These are phyloP conservation scores for Malacoraja senta DNA, from an alignment of 2,797 vertebrate species.

Conservation along the genomic window DNA sequence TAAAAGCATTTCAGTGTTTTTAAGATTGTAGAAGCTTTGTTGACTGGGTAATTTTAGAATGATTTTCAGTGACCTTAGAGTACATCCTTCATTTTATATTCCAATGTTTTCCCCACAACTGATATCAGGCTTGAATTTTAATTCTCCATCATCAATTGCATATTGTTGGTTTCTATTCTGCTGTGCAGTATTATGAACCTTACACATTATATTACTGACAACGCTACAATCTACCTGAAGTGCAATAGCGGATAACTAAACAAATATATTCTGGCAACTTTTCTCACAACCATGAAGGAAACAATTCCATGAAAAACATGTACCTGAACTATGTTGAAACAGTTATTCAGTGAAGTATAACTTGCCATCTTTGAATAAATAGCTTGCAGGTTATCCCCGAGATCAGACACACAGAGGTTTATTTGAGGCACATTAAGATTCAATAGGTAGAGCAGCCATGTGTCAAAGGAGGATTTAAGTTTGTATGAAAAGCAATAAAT, in stretches of 20 bases:
- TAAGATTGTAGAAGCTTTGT: too few relatives aligned
- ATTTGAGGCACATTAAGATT: not conserved
- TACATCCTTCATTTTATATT: too few relatives aligned
- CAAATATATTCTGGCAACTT: not conserved
- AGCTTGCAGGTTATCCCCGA: not conserved
- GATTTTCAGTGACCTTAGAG: too few relatives aligned
- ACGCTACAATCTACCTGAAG: not conserved
- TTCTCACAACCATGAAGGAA: not conserved
- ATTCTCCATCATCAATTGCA: too few relatives aligned
- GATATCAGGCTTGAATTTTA: too few relatives aligned
- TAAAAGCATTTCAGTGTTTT: too few relatives aligned
- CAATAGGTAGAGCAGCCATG: not conserved
- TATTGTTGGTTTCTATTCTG: too few relatives aligned
- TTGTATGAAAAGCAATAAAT: not conserved
- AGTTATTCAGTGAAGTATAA: not conserved
- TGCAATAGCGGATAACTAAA: not conserved
- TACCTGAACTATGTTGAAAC: not conserved
- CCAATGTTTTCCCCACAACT: too few relatives aligned
- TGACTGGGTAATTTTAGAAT: too few relatives aligned
- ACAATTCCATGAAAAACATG: not conserved
- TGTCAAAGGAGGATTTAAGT: not conserved
- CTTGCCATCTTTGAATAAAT: not conserved
- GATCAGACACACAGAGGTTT: not conserved
- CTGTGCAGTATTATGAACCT: too few relatives aligned
- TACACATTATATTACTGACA: too few relatives aligned